These are phyloP conservation scores for Plotosus lineatus DNA, from an alignment of 2,113 vertebrate species.

Conservation along the genomic window DNA sequence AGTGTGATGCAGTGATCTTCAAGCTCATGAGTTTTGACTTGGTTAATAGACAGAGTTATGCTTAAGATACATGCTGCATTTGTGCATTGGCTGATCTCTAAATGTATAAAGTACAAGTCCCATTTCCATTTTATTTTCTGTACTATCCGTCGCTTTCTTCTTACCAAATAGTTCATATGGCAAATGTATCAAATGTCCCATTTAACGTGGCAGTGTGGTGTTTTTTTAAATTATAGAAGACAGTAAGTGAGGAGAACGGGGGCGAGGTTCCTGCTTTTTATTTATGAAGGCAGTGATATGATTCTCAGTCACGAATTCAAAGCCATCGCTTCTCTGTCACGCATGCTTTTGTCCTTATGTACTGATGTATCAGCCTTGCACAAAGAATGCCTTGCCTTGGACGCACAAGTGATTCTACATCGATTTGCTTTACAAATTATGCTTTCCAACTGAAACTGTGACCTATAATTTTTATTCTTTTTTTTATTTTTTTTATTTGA, in stretches of 20 bases:
- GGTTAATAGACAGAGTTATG: not conserved
- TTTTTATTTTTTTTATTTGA: too few relatives aligned
- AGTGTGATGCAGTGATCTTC: not conserved
- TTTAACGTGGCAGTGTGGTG: not conserved
- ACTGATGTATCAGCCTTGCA: not conserved
- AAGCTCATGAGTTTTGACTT: not conserved
- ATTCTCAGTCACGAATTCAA: not conserved
- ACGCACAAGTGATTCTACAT: not conserved
- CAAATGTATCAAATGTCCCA: not conserved
- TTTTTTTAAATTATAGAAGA: not conserved
- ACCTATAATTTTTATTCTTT: not conserved
- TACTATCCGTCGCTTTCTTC: not conserved
- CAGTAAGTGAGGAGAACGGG: not conserved
- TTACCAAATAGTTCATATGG: too few relatives aligned
- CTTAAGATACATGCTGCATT: not conserved
- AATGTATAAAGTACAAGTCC: not conserved
- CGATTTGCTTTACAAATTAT: not conserved
- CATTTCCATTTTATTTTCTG: not conserved
- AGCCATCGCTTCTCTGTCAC: not conserved
- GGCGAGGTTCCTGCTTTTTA: not conserved
- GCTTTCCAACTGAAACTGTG: not conserved
- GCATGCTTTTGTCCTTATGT: not conserved
- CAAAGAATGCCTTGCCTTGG: conserved; percentile 1
- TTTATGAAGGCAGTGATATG: not conserved
- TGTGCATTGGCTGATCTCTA: not conserved